Percentiles rank a stretch among this genome's conserved stretches.
Conservation (phyloP, 2,888 invertebrate species). For the Chaitophorus viminalis region DNA sequence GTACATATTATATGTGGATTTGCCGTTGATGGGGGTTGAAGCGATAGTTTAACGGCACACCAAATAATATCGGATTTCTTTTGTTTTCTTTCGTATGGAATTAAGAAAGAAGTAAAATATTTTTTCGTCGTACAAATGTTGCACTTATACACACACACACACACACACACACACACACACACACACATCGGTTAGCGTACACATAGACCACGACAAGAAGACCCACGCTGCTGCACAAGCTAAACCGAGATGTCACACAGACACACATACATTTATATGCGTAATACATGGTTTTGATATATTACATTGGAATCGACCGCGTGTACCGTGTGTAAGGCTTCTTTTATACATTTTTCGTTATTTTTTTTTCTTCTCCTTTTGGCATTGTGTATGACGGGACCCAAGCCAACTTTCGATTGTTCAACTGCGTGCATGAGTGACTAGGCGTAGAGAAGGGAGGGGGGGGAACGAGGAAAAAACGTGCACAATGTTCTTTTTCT, state of each 20-base stretch:
- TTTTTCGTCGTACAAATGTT: not conserved
- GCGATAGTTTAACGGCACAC: not conserved
- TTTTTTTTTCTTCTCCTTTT: slow-evolving; percentile 9
- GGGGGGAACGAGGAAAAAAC: not conserved
- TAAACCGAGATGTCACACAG: not conserved
- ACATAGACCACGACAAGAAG: not conserved
- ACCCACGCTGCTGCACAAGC: not conserved
- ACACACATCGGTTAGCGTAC: not conserved
- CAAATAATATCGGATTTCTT: not conserved
- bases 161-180: not conserved
- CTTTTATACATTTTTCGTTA: slow-evolving; percentile 2
- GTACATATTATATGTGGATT: not conserved
- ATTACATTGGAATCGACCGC: slow-evolving; percentile 35
- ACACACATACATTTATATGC: not conserved
- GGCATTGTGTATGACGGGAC: slow-evolving; percentile 18
- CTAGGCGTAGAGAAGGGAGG: not conserved
- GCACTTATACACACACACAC: not conserved
- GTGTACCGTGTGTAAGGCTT: not conserved
- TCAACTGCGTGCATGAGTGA: not conserved
- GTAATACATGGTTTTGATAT: slow-evolving; percentile 13
- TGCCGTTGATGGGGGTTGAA: not conserved
- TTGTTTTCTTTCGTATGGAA: not conserved
- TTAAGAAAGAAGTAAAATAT: not conserved
- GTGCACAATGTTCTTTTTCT: not conserved
- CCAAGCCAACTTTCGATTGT: slow-evolving; percentile 46